These are phyloP conservation scores for Corticium candelabrum DNA, from an alignment of 37 sponge, comb jelly and placozoan genomes.

Conservation along the genomic window DNA sequence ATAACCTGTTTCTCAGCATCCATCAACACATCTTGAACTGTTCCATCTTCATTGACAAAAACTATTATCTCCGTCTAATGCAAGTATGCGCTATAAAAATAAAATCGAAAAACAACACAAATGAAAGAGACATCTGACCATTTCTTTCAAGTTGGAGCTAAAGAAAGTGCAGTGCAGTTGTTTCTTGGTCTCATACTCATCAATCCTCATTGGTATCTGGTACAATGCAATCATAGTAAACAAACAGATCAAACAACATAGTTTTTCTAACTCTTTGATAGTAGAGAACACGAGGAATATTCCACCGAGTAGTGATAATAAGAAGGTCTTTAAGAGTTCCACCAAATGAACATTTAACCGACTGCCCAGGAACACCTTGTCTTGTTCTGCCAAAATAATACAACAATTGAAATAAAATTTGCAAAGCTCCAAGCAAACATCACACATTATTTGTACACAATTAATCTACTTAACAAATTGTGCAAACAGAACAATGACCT, in stretches of 20 bases:
- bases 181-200: constrained; percentile 86
- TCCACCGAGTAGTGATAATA: constrained; percentile 20
- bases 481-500: too few relatives aligned
- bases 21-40: background rate
- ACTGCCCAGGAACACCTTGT: background rate
- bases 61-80: too few relatives aligned
- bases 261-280: constrained; percentile 43
- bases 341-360: background rate
- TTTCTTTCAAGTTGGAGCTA: constrained; percentile 49
- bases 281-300: constrained; percentile 34
- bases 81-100: too few relatives aligned
- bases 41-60: background rate
- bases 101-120: too few relatives aligned
- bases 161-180: constrained; percentile 72
- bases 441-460: background rate
- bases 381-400: background rate
- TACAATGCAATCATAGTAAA: background rate
- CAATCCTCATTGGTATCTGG: constrained; percentile 62
- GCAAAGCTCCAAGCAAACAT: too few relatives aligned
- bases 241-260: background rate
- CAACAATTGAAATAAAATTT: too few relatives aligned
- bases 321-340: background rate
- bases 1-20: background rate
- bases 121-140: too few relatives aligned
- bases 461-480: too few relatives aligned